phyloP scores from a whole-genome alignment of 2,113 vertebrate species.

The Chitala chitala region DNA sequence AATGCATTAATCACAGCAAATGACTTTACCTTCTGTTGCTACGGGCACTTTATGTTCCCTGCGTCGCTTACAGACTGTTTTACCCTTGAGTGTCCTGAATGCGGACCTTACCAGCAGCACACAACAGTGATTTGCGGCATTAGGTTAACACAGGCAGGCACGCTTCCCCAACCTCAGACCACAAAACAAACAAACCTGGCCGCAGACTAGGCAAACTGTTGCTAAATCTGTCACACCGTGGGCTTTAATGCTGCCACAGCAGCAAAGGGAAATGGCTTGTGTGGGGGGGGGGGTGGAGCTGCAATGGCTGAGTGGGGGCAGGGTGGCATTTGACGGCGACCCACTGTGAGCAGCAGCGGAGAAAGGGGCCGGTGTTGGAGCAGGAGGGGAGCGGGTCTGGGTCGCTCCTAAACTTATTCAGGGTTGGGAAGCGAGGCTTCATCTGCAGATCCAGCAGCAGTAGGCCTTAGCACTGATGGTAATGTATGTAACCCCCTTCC shows the following conservation, averaged over 20 bases:
- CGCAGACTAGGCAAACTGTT: conserved; percentile 58
- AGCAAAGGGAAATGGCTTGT: conserved; percentile 14
- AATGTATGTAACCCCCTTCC: too few relatives aligned
- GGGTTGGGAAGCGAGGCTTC: too few relatives aligned
- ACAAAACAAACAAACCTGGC: conserved; percentile 59
- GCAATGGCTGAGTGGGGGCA: neutral
- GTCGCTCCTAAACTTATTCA: too few relatives aligned
- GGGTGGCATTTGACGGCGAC: neutral
- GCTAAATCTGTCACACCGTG: conserved; percentile 8
- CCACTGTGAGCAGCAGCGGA: neutral
- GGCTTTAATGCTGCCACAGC: conserved; percentile 20
- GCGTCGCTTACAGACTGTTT: neutral
- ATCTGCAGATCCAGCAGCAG: too few relatives aligned
- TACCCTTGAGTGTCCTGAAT: neutral
- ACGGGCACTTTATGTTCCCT: neutral
- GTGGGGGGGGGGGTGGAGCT: neutral
- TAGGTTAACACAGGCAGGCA: conserved; percentile 37
- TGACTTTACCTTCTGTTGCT: conserved; percentile 7
- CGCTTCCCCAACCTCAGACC: conserved; percentile 57
- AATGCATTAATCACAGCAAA: conserved; percentile 6
- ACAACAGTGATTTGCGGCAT: conserved; percentile 7
- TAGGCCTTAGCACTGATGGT: too few relatives aligned
- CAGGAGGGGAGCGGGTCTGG: conserved; percentile 18
- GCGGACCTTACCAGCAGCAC: neutral
- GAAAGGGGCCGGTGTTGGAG: conserved; percentile 18